Evolutionary conservation across 2,113 vertebrate genomes (phyloP), one percentile per base, ranked within the genome.

Genomic region (Crotalus horridus): DNA sequence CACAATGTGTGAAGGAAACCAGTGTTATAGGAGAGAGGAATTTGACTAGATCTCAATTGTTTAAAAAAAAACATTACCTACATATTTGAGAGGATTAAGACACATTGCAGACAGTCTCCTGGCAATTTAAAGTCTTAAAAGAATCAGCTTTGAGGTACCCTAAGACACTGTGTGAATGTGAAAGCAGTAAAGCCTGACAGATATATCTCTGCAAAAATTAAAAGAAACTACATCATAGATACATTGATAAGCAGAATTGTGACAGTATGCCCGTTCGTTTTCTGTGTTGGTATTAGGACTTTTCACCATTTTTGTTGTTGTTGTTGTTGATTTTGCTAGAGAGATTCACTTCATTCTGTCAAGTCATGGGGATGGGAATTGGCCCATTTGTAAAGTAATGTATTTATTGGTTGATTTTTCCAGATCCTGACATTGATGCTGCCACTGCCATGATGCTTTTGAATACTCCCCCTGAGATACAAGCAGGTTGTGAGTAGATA

Each of bases 401-500:
- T 97, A 97, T 97, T 98, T 98, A 98, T 98, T 97, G 98, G 97
- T 98, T 98, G 97, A 97, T 97, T 98, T 97, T 98, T 98, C 97
- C 98, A 98, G 98, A 98, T 98, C 98, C 98, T 97, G 98, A 98
- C 98, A 97, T 98, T 98, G 98, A 98, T 96, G 97, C 98, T 96
- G 98, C 98, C 96, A 98, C 97, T 98, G 98, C 98, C 98, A 98
- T 98, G 98, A 98, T 98, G 98, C 97, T 98, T 98, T 98, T 98
- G 98, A 98, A 98, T 98, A 97, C 97, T 97, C 96, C 98, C 98
- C 97, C 98, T 97, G 98, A 98, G 97, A 98, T 98, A 97, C 98
- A 97, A 97, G 97, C 97, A 98, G 98, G 98, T 98, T 98, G 98
- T 98, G 98, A 98, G 98, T 98, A 98, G 97, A 98, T 97, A 96